Percentiles rank a stretch among this genome's conserved stretches.
phyloP scores from a whole-genome alignment of 2,888 invertebrate genomes.

The Pomacea canaliculata region DNA sequence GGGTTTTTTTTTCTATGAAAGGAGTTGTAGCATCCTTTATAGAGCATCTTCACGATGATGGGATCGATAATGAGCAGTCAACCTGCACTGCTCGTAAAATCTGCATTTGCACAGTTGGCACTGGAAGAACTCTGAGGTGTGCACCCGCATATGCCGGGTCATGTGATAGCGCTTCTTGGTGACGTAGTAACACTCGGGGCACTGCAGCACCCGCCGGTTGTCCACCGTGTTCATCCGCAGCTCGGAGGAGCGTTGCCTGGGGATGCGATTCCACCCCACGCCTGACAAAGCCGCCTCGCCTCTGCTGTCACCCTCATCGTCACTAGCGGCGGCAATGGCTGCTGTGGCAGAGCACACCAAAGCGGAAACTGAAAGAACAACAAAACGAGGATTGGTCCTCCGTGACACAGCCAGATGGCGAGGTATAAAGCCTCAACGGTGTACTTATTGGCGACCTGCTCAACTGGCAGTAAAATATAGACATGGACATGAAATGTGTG shows the following conservation, averaged over 20 bases:
- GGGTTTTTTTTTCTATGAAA: not conserved
- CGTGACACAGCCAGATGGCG: too few relatives aligned
- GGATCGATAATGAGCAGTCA: not conserved
- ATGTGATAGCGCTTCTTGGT: constrained; percentile 5
- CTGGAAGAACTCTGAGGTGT: constrained; percentile 8
- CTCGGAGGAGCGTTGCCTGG: not conserved
- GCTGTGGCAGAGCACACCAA: too few relatives aligned
- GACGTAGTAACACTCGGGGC: constrained; percentile 5
- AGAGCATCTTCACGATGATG: not conserved
- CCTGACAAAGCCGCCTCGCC: too few relatives aligned
- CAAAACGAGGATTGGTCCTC: too few relatives aligned
- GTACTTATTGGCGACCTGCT: too few relatives aligned
- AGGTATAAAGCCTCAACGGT: too few relatives aligned
- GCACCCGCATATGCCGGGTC: constrained; percentile 1
- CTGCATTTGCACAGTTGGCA: not conserved
- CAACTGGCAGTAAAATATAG: too few relatives aligned
- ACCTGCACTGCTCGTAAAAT: constrained; percentile 9
- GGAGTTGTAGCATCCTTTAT: not conserved
- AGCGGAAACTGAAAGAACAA: too few relatives aligned
- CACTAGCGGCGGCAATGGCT: too few relatives aligned
- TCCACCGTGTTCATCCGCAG: not conserved
- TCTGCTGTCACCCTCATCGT: too few relatives aligned
- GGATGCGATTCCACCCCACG: too few relatives aligned
- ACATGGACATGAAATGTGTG: too few relatives aligned
- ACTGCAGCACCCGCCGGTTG: not conserved